Conservation (phyloP, 2,888 invertebrate genomes). For the Drosophila trichaetosa region DNA sequence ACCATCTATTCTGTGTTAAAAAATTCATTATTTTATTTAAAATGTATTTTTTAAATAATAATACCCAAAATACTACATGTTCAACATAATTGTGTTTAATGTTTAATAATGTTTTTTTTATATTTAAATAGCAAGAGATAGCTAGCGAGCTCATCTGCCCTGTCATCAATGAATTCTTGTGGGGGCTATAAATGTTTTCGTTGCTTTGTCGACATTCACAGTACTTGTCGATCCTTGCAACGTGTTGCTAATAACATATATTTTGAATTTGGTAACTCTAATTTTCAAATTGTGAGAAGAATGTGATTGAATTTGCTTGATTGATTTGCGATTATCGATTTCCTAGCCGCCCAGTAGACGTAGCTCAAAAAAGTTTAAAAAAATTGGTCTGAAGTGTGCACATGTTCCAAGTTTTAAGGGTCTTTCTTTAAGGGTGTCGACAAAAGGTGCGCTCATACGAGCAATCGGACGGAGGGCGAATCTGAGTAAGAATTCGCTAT, state of each 20-base stretch:
- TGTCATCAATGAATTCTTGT: not conserved
- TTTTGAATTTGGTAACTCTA: not conserved
- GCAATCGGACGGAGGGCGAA: not conserved
- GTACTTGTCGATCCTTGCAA: no score
- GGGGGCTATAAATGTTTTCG: no score
- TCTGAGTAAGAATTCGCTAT: not conserved
- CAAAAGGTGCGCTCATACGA: not conserved
- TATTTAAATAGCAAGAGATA: no score
- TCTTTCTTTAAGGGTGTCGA: not conserved
- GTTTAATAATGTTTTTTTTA: no score
- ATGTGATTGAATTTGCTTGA: not conserved
- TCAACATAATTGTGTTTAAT: not conserved
- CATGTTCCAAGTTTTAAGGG: not conserved
- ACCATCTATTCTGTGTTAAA: not conserved
- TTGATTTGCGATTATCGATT: not conserved
- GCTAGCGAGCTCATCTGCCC: no score
- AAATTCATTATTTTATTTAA: not conserved
- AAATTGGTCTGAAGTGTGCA: not conserved
- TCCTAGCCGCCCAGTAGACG: not conserved
- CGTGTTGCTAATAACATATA: not conserved
- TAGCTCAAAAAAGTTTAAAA: not conserved
- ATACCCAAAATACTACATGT: not conserved
- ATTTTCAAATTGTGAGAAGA: not conserved
- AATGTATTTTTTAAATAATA: not conserved
- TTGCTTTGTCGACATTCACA: no score